phyloP scores from a whole-genome alignment of 2,797 vertebrate species.

The Anabacerthia variegaticeps region DNA sequence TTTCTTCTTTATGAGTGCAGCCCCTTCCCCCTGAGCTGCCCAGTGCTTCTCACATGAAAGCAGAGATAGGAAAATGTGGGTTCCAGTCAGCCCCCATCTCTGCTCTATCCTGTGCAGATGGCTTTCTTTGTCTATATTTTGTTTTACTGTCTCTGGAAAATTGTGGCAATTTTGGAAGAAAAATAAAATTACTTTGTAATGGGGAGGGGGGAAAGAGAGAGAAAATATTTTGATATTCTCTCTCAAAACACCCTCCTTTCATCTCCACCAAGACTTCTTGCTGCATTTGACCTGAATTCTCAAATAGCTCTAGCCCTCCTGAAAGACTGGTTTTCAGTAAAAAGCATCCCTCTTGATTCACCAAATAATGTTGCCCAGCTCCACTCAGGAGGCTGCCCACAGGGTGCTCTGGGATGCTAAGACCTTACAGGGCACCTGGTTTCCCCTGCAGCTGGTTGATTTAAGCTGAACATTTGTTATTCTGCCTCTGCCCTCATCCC shows the following conservation, averaged over 20 bases:
- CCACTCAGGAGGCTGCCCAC: not conserved
- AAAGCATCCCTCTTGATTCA: not conserved
- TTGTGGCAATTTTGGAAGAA: slow-evolving; percentile 5
- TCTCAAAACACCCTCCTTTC: not conserved
- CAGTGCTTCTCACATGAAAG: not conserved
- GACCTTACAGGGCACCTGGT: not conserved
- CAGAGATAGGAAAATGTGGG: not conserved
- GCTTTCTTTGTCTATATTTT: not conserved
- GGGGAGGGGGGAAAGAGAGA: not conserved
- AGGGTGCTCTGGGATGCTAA: not conserved
- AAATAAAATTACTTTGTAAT: not conserved
- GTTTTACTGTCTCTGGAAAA: not conserved
- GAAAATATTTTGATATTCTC: not conserved
- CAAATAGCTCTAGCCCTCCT: not conserved
- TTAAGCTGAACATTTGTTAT: not conserved
- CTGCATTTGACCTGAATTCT: slow-evolving; percentile 42
- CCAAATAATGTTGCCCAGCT: not conserved
- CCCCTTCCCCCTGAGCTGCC: not conserved
- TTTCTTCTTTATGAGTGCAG: not conserved
- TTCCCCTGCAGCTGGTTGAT: not conserved
- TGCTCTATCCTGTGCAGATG: not conserved
- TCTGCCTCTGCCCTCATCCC: not conserved
- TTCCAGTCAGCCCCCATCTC: not conserved
- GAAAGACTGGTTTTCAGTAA: not conserved
- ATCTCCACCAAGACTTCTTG: not conserved